A percentile compares a stretch with the other conserved stretches of the same genome.
Evolutionary conservation across 2,888 invertebrate species (phyloP).

Genomic region (Hemicrepidius hirtus): DNA sequence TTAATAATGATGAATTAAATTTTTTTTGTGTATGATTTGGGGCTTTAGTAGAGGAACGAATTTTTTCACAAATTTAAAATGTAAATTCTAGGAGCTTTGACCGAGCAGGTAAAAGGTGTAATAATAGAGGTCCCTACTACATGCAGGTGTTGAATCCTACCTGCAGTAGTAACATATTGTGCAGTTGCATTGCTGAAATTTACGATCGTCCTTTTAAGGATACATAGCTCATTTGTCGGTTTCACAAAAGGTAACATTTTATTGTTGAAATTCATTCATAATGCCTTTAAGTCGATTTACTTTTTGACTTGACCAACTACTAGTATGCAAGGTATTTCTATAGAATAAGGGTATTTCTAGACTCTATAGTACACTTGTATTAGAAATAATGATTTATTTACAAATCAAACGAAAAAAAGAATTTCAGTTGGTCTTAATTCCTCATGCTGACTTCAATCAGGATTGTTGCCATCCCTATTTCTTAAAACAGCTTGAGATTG

Average conservation of each 20-base stretch:
- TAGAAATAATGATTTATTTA: too few relatives aligned
- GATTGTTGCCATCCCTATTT: too few relatives aligned
- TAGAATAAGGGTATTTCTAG: too few relatives aligned
- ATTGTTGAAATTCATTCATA: constrained; percentile 31
- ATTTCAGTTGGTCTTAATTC: too few relatives aligned
- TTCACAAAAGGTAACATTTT: constrained; percentile 13
- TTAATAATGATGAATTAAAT: too few relatives aligned
- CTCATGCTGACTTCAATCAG: too few relatives aligned
- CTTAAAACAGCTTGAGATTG: too few relatives aligned
- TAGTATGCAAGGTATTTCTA: neutral
- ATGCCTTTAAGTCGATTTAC: constrained; percentile 12
- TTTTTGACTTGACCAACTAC: constrained; percentile 2
- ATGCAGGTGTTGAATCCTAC: constrained; percentile 31
- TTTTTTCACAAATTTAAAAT: constrained; percentile 21
- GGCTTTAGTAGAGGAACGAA: too few relatives aligned
- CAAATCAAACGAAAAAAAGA: too few relatives aligned
- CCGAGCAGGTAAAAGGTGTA: constrained; percentile 24
- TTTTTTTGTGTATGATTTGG: too few relatives aligned
- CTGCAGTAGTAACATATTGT: constrained; percentile 20
- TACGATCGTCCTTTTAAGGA: constrained; percentile 36
- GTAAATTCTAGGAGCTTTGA: constrained; percentile 18
- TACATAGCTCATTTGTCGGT: constrained; percentile 30
- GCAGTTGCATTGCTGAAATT: constrained; percentile 31
- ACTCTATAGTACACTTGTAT: too few relatives aligned
- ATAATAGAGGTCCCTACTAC: neutral